A percentile compares a stretch with the other conserved stretches of the same genome.
These are phyloP conservation scores for Strigamia crassipes DNA, from an alignment of 2,888 invertebrate species.

Conservation along the genomic window DNA sequence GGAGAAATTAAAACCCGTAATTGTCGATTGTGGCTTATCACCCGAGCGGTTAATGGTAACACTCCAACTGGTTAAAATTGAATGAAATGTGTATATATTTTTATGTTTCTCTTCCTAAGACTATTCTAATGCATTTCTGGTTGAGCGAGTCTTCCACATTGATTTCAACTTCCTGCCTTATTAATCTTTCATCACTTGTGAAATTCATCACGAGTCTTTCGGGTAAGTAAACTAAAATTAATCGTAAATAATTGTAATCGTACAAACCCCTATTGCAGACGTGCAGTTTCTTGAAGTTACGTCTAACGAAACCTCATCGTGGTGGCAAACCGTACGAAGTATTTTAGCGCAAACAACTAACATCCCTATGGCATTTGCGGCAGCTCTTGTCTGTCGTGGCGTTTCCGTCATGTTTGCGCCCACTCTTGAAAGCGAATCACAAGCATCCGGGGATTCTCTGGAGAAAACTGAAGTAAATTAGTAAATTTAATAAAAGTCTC, in stretches of 20 bases:
- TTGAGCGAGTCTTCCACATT: slow-evolving; percentile 54
- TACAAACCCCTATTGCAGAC: too few relatives aligned
- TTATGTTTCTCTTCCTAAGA: slow-evolving; percentile 54
- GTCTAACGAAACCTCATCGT: slow-evolving; percentile 73
- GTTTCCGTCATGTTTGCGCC: slow-evolving; percentile 64
- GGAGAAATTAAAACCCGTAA: slow-evolving; percentile 53
- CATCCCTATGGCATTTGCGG: slow-evolving; percentile 77
- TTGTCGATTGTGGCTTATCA: slow-evolving; percentile 53
- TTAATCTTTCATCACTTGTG: slow-evolving; percentile 55
- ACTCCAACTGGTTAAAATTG: background rate
- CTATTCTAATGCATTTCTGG: slow-evolving; percentile 56
- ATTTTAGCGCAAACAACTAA: slow-evolving; percentile 73
- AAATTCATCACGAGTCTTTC: slow-evolving; percentile 59
- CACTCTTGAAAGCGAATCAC: slow-evolving; percentile 23
- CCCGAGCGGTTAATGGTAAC: slow-evolving; percentile 24
- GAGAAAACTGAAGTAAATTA: background rate
- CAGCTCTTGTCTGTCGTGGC: slow-evolving; percentile 80
- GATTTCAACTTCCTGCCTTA: slow-evolving; percentile 52
- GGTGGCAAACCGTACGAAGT: slow-evolving; percentile 81
- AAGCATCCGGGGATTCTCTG: background rate
- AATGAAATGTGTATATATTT: slow-evolving; percentile 24
- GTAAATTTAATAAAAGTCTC: too few relatives aligned
- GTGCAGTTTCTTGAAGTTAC: slow-evolving; percentile 66
- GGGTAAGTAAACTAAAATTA: slow-evolving; percentile 57
- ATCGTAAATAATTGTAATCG: background rate